Base-by-base conservation (phyloP, 2,888 invertebrate genomes). In the Onthophagus sagittarius region DNA sequence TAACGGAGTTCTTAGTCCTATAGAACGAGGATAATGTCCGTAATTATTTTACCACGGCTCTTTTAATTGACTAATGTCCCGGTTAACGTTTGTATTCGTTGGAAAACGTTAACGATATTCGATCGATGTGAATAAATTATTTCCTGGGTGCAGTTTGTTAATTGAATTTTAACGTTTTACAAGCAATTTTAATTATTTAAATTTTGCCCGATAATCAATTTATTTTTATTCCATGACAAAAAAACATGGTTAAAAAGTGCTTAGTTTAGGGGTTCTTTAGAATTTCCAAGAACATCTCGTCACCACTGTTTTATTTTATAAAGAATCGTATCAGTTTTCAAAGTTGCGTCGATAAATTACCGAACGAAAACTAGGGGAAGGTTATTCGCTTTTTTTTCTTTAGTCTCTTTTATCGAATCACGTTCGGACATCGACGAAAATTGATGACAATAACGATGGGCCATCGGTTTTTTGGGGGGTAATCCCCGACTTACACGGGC, bases 401-500 rank as follows among this genome's bases (percentile, higher is more conserved):
- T 9, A n/a, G 5, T 67, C 23, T 67, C 31, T 67, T 15, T 32
- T 67, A 67, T 67, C 67, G 67, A 67, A 67, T 67, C 67, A 67
- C 67, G 67, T 23, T 31, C 75, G 75, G 76, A 78, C 79, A 80
- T 79, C 79, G 63, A 63, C 63, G 63, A 15, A 80, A 81, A 81
- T 80, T 79, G 80, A 77, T 79, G 81, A 79, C 79, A 53, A 53
- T 53, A 11, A 53, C 39, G 39, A 11, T 11, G 11, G 39, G 2
- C 39, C 39, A 53, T 53, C 79, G 74, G 78, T 78, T 75, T 75
- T 72, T 73, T 76, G 75, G 76, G 71, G 76, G 62, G 74, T 79
- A 79, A 81, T 81, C 81, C 69, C 71, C 71, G 72, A 72, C 63
- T 75, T 73, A 75, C 75, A 81, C 77, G 81, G 80, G 78, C 79